Evolutionary conservation across 1,140 invertebrate species (phyloP), one percentile per base, ranked within the genome.

Genomic region (Drosophila orosa): DNA sequence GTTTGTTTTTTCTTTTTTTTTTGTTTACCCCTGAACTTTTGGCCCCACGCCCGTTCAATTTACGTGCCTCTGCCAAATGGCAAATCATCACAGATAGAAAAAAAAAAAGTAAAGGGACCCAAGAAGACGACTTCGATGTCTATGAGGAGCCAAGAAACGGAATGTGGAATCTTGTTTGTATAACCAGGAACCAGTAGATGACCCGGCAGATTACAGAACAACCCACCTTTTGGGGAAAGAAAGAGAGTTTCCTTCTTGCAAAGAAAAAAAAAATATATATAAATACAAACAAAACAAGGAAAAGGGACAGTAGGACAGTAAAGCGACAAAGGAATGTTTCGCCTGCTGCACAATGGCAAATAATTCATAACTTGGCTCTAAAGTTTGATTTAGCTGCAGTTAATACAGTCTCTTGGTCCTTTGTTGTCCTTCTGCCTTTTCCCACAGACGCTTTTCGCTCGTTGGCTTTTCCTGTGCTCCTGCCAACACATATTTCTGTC

Each of bases 321-420:
- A 8, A 39, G 50, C 69, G 76, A 72, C 76, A 83, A 83, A 84
- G 80, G 78, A 84, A 80, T 74, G 77, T 84, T 84, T 85, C 81
- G 73, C 80, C 60, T 80, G 76, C 81, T 85, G 81, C 74, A 82
- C 84, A 89, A 86, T 82, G 79, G 66, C 84, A 87, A 87, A 87
- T 87, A 87, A 87, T 87, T 89, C 84, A 87, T 87, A 87, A 83
- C 83, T 87, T 77, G 83, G 83, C 76, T 87, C 73, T 62, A 80
- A 87, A 89, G 60, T 87, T 87, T 87, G 84, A 87, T 87, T 89
- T 89, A 87, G 84, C 76, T 83, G 83, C 83, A 89, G 84, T 87
- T 87, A 87, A 86, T 86, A 86, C 79, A 87, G 61, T 87, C 52
- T 33, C 17, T 22, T 15, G 6, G 5, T 24, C 22, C 47, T 22